Evolutionary conservation across 1,140 invertebrate genomes (phyloP), one percentile per base, ranked within the genome.

Genomic region (Scaptomyza graminum): DNA sequence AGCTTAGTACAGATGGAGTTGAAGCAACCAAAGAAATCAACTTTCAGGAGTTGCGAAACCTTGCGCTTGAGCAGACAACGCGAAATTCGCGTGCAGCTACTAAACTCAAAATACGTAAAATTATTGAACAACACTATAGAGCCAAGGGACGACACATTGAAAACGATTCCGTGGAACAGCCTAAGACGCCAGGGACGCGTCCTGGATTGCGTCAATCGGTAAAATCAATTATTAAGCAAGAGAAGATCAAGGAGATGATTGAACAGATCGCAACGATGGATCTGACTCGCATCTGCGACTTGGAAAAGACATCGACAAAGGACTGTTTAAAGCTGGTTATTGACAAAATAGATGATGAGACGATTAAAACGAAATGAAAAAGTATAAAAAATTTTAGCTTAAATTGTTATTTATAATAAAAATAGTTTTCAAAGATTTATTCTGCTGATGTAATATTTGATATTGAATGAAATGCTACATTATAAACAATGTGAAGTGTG

Each of bases 201-300:
- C 5, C 76, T 39, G 89, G 89, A 44, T 66, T 91, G 31, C 90
- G 93, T 63, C 90, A 87, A 54, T 92, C 92, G 11, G 92, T 93
- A 2, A 92, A 93, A 68, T 88, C 92, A 31, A 93, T 93, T 46
- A 92, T 93, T 9, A 92, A 92, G 70, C 92, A 92, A 44, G 92
- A 93, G 66, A 92, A 93, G 70, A 92, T 93, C 18, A 92, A 90
- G 16, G 92, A 93, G 47, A 92, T 93, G 79, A 85, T 92, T 34
- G 91, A 91, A 41, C 85, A 90, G 56, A 91, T 92, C n/a, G 78
- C 90, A 2, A 85, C 85, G 8, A 88, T 92, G 82, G 90, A 92
- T 74, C 59, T 92, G 51, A 91, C 77, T 2, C 76, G 77, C 25
- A 79, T 92, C 15, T 92, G 91, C 56, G 78, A 92, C 68, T 57